Evolutionary conservation across 2,113 vertebrate genomes (phyloP).

Genomic region (Muntiacus muntjak): DNA sequence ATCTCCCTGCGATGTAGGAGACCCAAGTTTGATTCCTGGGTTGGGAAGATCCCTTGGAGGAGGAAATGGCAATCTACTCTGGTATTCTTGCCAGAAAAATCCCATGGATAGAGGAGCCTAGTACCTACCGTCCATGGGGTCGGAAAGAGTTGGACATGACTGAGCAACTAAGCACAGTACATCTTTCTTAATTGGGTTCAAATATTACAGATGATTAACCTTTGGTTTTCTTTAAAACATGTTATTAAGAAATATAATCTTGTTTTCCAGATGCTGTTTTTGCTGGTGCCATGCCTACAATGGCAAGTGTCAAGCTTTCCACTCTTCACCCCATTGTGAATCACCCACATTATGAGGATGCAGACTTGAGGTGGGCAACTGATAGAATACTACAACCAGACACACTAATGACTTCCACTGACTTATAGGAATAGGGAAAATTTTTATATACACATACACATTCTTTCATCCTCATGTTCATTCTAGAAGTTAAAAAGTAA

Average conservation of each 20-base stretch:
- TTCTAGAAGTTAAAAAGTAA: neutral
- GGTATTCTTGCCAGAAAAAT: neutral
- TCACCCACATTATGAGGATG: slow-evolving; percentile 97
- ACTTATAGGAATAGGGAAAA: neutral
- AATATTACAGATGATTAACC: neutral
- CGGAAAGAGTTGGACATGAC: neutral
- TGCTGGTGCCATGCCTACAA: slow-evolving; percentile 97
- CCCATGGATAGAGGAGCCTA: neutral
- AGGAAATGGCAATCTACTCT: neutral
- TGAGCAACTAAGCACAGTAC: neutral
- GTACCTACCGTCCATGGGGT: neutral
- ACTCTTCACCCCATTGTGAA: slow-evolving; percentile 92
- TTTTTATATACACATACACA: neutral
- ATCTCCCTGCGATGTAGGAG: neutral
- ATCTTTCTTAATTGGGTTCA: neutral
- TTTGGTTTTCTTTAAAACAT: neutral
- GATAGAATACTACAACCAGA: neutral
- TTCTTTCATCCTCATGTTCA: neutral
- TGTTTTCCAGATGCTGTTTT: slow-evolving; percentile 91
- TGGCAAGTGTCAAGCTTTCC: slow-evolving; percentile 98
- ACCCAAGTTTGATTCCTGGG: neutral
- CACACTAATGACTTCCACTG: neutral
- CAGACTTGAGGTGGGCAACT: slow-evolving; percentile 86
- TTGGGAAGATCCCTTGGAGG: neutral
- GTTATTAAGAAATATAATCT: neutral